A percentile compares a stretch with the other conserved stretches of the same genome.
phyloP scores from a whole-genome alignment of 2,797 vertebrate species.

The Amniataba percoides region DNA sequence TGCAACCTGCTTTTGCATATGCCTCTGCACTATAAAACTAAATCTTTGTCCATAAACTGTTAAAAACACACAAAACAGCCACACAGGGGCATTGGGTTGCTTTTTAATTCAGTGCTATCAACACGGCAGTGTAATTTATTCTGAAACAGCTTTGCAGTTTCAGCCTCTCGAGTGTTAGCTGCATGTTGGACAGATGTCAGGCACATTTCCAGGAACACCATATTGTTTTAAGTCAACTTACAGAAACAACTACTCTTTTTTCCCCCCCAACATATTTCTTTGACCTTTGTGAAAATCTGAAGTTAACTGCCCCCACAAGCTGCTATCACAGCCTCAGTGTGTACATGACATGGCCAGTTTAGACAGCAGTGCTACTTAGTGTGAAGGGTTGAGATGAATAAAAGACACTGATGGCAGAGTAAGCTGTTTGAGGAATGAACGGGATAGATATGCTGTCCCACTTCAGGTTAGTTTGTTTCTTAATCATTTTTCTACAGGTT shows the following conservation, averaged over 20 bases:
- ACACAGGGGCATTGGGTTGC: not conserved
- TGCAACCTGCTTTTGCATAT: not conserved
- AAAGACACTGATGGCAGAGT: not conserved
- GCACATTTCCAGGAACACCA: not conserved
- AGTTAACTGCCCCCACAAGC: not conserved
- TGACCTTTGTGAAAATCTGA: not conserved
- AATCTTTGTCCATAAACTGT: not conserved
- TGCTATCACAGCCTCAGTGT: not conserved
- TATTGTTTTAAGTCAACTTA: not conserved
- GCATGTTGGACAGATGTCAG: slow-evolving; percentile 19
- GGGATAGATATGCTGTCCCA: not conserved
- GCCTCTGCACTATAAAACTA: not conserved
- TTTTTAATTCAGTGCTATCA: not conserved
- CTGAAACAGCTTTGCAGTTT: slow-evolving; percentile 4
- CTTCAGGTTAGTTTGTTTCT: not conserved
- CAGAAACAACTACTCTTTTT: not conserved
- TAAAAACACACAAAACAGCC: not conserved
- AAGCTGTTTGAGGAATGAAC: slow-evolving; percentile 1
- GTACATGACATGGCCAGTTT: not conserved
- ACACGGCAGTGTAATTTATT: not conserved
- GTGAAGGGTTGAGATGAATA: not conserved
- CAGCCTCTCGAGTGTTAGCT: not conserved
- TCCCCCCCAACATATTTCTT: not conserved
- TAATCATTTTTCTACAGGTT: not conserved
- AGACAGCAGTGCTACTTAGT: not conserved